Base-by-base conservation (phyloP, 2,113 vertebrate species). In the Chrysemys picta region DNA sequence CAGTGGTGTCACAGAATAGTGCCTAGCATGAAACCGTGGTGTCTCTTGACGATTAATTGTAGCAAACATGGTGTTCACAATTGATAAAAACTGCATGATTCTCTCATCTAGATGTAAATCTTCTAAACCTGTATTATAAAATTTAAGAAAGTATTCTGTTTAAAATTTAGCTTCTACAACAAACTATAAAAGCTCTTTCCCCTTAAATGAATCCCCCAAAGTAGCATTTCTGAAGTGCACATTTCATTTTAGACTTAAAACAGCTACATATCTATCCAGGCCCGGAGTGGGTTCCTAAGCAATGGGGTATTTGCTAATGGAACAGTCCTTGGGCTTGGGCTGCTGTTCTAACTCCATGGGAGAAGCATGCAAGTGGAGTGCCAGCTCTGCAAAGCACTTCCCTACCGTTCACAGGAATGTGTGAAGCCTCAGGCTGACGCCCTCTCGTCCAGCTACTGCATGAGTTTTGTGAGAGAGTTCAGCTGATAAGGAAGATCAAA, bases 61-160 rank as follows among this genome's bases (percentile, higher is more conserved):
- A 81, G 99, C 99, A 97, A 99, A 99, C 99, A 99, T 99, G 31
- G 99, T 99, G 97, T 99, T 99, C 94, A 99, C 99, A 4, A 99
- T 99, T 0, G 99, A 99, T 49, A 99, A 86, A 94, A 99, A 99
- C n/a, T 99, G 99, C 99, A 99, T 99, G 96, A 99, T 99, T 89
- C 99, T 99, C 96, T 99, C 99, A 82, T 99, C 99, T 49, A 99
- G 97, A 89, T 99, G 99, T 89, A 99, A 98, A 96, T 99, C 99
- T 97, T 99, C 99, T 93, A 99, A 97, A 69, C 99, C 99, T 99
- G 85, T 0, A 0, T 65, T 4, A 56, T 27, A 89, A 96, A 93
- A 38, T 57, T 53, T 22, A 29, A 59, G 31, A 47, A 7, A 50
- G 21, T 2, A 6, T 35, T 50, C 6, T 38, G 16, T 57, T 90